These are phyloP conservation scores for Caenorhabditis sp. DNA, from an alignment of 2,888 invertebrate genomes.

Conservation along the genomic window DNA sequence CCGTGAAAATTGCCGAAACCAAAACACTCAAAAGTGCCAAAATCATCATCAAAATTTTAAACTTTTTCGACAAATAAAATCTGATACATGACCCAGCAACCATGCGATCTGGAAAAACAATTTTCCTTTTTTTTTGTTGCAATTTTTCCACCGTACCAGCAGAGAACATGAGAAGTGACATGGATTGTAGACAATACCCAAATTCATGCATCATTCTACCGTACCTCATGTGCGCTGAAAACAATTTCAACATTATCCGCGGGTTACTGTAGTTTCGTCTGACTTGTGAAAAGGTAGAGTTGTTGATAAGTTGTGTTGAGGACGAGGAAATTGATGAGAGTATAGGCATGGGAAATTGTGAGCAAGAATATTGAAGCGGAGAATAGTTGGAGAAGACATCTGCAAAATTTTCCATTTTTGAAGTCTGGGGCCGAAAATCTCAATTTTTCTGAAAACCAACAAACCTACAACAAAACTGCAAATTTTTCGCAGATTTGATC, in stretches of 20 bases:
- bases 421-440: too few species aligned
- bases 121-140: not conserved
- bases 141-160: not conserved
- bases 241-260: not conserved
- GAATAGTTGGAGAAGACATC: not conserved
- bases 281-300: not conserved
- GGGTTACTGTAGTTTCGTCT: too few species aligned
- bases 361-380: not conserved
- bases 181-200: not conserved
- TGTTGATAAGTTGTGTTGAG: not conserved
- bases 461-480: not conserved
- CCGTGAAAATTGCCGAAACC: not conserved
- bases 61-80: not conserved
- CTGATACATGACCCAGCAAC: not conserved
- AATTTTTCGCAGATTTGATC: not conserved
- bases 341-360: not conserved
- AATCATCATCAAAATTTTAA: not conserved
- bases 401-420: not conserved
- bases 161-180: not conserved
- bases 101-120: not conserved
- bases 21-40: not conserved
- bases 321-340: not conserved
- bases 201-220: not conserved
- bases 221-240: not conserved
- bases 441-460: not conserved